Percentiles rank a stretch among this genome's conserved stretches.
Evolutionary conservation across 2,888 invertebrate species (phyloP).

Genomic region (Chironomus tentans): DNA sequence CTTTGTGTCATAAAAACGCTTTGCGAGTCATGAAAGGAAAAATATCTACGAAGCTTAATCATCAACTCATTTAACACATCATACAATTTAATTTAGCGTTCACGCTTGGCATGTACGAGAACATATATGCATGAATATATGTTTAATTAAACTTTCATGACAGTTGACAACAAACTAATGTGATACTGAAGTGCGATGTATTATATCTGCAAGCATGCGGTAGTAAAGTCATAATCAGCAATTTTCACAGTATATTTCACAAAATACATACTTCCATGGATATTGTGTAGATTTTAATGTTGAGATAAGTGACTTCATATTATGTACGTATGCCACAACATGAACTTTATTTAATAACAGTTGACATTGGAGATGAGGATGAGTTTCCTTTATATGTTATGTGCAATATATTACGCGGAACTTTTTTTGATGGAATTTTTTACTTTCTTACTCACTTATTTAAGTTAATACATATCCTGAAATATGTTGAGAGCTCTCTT

Average conservation of each 20-base stretch:
- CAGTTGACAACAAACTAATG: not conserved
- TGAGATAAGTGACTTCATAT: too few species aligned
- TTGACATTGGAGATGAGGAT: too few species aligned
- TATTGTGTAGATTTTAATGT: too few species aligned
- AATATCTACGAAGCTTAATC: slow-evolving; percentile 9
- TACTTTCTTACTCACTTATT: too few species aligned
- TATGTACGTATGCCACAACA: too few species aligned
- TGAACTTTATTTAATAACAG: too few species aligned
- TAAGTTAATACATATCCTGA: too few species aligned
- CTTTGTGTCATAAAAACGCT: not conserved
- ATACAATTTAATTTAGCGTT: slow-evolving; percentile 5
- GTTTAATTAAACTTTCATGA: not conserved
- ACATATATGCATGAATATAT: not conserved
- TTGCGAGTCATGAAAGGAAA: not conserved
- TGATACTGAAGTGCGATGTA: not conserved
- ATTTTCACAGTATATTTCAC: not conserved
- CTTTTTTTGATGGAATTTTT: too few species aligned
- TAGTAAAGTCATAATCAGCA: slow-evolving; percentile 20
- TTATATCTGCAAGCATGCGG: not conserved
- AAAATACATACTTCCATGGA: not conserved
- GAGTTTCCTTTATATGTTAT: too few species aligned
- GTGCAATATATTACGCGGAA: too few species aligned
- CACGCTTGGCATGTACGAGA: not conserved
- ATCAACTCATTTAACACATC: slow-evolving; percentile 18
- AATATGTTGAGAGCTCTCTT: too few species aligned